phyloP scores from a whole-genome alignment of 1,140 invertebrate species.

The Phenacoccus solenopsis region DNA sequence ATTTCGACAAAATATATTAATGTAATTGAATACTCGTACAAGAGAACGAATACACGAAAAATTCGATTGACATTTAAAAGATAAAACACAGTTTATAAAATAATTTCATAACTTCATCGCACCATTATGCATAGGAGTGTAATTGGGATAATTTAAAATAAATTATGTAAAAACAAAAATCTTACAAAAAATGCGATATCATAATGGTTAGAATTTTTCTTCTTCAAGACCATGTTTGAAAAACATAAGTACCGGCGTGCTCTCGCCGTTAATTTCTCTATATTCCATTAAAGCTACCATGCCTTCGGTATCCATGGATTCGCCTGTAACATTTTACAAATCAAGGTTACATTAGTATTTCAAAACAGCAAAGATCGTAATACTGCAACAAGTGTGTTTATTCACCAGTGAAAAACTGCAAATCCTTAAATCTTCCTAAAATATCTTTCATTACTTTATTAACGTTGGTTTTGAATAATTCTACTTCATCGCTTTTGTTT shows the following conservation, averaged over 20 bases:
- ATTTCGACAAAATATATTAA: neutral
- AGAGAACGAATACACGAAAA: neutral
- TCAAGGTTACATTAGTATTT: neutral
- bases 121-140: too few relatives aligned
- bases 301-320: constrained; percentile 87
- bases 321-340: constrained; percentile 40
- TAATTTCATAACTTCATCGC: too few relatives aligned
- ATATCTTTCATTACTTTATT: constrained; percentile 94
- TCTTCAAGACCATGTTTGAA: constrained; percentile 90
- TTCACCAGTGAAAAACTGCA: constrained; percentile 77
- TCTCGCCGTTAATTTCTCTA: constrained; percentile 69
- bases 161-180: neutral
- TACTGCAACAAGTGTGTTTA: constrained; percentile 17
- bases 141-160: neutral
- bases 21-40: neutral
- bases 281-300: constrained; percentile 89
- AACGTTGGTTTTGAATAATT: constrained; percentile 81
- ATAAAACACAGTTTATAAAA: neutral
- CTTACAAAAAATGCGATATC: neutral
- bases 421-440: constrained; percentile 77
- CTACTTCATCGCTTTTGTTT: constrained; percentile 64
- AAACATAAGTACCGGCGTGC: constrained; percentile 79
- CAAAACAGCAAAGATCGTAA: neutral
- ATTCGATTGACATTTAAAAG: neutral
- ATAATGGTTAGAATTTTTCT: constrained; percentile 68